A percentile compares a stretch with the other conserved stretches of the same genome.
Evolutionary conservation across 2,797 vertebrate genomes (phyloP).

Genomic region (Decapterus maruadsi): DNA sequence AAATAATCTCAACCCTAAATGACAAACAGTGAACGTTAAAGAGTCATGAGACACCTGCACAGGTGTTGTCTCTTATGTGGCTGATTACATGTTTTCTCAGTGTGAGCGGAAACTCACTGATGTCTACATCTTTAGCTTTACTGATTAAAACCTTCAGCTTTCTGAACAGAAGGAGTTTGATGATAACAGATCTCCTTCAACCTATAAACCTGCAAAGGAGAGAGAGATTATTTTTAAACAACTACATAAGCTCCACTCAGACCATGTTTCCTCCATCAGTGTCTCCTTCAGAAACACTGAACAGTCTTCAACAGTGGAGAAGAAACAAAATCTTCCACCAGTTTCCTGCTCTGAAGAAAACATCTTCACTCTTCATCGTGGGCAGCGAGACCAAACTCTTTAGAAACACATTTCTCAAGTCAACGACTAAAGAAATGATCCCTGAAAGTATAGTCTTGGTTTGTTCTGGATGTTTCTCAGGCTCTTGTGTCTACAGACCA

Average conservation of each 20-base stretch:
- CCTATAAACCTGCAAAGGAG: too few relatives aligned
- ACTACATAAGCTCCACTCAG: neutral
- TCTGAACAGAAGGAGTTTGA: too few relatives aligned
- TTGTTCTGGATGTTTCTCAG: slow-evolving; percentile 2
- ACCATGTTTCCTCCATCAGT: slow-evolving; percentile 2
- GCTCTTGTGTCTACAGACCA: neutral
- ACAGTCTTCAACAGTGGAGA: slow-evolving; percentile 14
- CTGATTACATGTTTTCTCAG: too few relatives aligned
- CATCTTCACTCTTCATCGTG: slow-evolving; percentile 24
- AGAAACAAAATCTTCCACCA: slow-evolving; percentile 14
- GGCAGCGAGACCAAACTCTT: slow-evolving; percentile 18
- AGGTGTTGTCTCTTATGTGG: too few relatives aligned
- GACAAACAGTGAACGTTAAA: too few relatives aligned
- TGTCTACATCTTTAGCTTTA: too few relatives aligned
- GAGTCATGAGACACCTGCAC: too few relatives aligned
- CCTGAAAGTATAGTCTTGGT: slow-evolving; percentile 19
- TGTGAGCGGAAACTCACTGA: too few relatives aligned
- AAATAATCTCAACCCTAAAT: too few relatives aligned
- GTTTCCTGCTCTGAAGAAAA: slow-evolving; percentile 31
- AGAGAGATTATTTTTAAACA: too few relatives aligned
- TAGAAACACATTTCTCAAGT: slow-evolving; percentile 32
- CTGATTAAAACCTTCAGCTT: too few relatives aligned
- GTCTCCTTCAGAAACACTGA: neutral
- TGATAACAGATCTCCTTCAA: too few relatives aligned
- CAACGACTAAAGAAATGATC: slow-evolving; percentile 17